phyloP scores from a whole-genome alignment of 1,140 invertebrate genomes.

The Cotesia glomerata region DNA sequence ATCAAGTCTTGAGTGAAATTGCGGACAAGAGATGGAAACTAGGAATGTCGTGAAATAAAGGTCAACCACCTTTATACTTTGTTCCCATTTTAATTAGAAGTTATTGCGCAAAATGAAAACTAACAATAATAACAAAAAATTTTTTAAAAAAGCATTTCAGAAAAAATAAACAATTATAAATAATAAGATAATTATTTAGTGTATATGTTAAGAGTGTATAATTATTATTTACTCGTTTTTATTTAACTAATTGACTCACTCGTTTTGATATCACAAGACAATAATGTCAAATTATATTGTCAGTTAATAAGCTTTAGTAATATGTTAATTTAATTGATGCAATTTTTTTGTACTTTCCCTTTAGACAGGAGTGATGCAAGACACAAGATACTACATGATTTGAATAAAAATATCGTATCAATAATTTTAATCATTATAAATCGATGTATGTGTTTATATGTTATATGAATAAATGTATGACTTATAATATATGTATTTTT shows the following conservation, averaged over 20 bases:
- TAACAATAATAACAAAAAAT: too few relatives aligned
- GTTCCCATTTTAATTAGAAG: background rate
- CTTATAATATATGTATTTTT: background rate
- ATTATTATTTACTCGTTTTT: too few relatives aligned
- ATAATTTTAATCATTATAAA: background rate
- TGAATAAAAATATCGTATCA: background rate
- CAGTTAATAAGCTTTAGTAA: background rate
- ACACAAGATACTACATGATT: background rate
- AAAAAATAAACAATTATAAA: too few relatives aligned
- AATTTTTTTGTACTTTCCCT: slow-evolving; percentile 15
- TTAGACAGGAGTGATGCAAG: background rate
- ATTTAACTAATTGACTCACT: background rate
- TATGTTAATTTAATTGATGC: slow-evolving; percentile 12
- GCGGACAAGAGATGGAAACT: background rate
- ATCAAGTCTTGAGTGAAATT: background rate
- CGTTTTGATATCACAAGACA: background rate
- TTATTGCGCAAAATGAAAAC: background rate
- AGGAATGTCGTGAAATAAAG: background rate
- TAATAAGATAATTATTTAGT: too few relatives aligned
- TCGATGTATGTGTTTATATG: background rate
- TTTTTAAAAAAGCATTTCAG: too few relatives aligned
- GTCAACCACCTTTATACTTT: background rate
- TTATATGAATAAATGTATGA: too few relatives aligned
- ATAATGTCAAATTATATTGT: background rate
- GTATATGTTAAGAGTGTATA: too few relatives aligned